Conservation (phyloP, 2,797 vertebrate genomes). For the Coracias cyanogaster region DNA sequence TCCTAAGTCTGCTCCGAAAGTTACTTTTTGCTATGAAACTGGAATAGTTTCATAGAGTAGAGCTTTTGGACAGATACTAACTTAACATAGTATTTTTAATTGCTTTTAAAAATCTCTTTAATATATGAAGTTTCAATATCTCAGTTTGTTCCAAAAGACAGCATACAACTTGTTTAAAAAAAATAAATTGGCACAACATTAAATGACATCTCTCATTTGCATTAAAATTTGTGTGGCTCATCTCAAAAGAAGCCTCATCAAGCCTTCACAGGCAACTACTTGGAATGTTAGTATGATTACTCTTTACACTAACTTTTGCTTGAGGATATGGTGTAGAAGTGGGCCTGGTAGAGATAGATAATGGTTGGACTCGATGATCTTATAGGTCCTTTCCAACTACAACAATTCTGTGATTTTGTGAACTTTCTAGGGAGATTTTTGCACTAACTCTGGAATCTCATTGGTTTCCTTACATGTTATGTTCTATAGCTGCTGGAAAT, state of each 20-base stretch:
- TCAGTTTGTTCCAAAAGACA: not conserved
- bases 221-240: not conserved
- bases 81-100: not conserved
- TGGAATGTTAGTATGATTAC: not conserved
- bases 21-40: not conserved
- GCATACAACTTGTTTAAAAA: not conserved
- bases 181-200: not conserved
- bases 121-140: not conserved
- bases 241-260: not conserved
- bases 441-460: not conserved
- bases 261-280: not conserved
- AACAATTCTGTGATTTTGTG: too few relatives aligned
- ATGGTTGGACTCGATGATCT: too few relatives aligned
- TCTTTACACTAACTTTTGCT: not conserved
- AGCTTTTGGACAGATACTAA: not conserved
- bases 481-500: not conserved
- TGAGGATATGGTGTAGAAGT: too few relatives aligned
- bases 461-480: not conserved
- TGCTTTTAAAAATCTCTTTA: not conserved
- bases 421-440: not conserved
- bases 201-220: not conserved
- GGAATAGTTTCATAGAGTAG: not conserved
- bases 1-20: not conserved
- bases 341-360: too few relatives aligned
- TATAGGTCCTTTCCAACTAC: too few relatives aligned